Evolutionary conservation across 2,113 vertebrate species (phyloP), one percentile per base, ranked within the genome.

Genomic region (Notiomystis cincta): DNA sequence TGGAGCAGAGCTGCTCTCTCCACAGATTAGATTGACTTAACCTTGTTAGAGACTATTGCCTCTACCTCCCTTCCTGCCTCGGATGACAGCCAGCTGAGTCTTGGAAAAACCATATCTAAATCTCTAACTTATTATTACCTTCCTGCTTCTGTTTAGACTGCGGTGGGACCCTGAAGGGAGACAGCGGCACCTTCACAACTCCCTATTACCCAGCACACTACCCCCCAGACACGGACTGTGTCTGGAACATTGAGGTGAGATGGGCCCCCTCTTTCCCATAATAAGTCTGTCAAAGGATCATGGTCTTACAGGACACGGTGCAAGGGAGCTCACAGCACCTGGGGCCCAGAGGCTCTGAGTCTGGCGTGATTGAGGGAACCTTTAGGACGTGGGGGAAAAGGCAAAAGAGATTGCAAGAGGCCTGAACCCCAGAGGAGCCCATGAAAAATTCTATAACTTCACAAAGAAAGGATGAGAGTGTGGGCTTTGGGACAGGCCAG

Each of bases 181-280:
- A 50, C 8, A 96, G 81, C 0, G 99, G 99, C 38, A 97, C 3
- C 3, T 99, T 99, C 66, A 97, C 83, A 10, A 99, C 98, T 27
- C 99, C 99, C 21, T 99, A 98, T 93, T 99, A 98, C 77, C 99
- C 99, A 1, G 98, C 98, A 28, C 99, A 98, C 96, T 99, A 99
- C 79, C 98, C 99, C 1, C 98, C 99, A 6, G 92, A 67, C n/a
- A 92, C 4, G 1, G 89, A 96, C 15, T 99, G 99, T 31, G 90
- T 96, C 2, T 99, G 99, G 99, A 84, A 90, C 13, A 99, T 99
- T 4, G 40, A 98, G 99, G 99, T 99, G 86, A 98, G 75, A 14
- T 3, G 8, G 10, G 15, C 10, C 35, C 14, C 44, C 31, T 48
- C 58, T 40, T 30, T 15, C 21, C 62, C 69, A 33, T 47, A 24